Evolutionary conservation across 2,888 invertebrate species (phyloP).

Genomic region (Apamea sordens): DNA sequence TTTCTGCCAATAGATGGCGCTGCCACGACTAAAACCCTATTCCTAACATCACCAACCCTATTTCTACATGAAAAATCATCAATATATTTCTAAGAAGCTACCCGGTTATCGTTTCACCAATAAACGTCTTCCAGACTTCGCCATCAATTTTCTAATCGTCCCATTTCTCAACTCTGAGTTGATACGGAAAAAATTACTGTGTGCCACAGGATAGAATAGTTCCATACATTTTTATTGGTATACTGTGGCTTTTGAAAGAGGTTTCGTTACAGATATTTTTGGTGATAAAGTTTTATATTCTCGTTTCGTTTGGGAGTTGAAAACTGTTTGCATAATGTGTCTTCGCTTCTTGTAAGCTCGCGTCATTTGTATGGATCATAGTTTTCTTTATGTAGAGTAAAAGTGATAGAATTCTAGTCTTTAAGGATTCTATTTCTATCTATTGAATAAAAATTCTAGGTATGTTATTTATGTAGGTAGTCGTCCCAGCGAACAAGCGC

Average conservation of each 20-base stretch:
- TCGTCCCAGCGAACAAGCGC: too few relatives aligned
- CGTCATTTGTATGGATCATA: conserved; percentile 52
- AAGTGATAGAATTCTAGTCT: conserved; percentile 45
- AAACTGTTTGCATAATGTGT: conserved; percentile 61
- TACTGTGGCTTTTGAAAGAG: conserved; percentile 28
- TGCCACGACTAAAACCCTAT: not conserved
- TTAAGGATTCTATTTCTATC: not conserved
- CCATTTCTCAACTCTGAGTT: conserved; percentile 61
- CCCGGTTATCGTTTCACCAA: conserved; percentile 63
- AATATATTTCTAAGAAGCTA: conserved; percentile 58
- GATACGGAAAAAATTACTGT: conserved; percentile 61
- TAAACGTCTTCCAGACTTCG: conserved; percentile 56
- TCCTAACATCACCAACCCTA: not conserved
- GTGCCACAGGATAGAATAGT: conserved; percentile 46
- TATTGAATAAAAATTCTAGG: conserved; percentile 17
- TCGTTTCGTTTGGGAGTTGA: conserved; percentile 43
- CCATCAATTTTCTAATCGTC: conserved; percentile 67
- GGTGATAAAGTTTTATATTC: conserved; percentile 50
- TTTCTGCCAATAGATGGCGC: conserved; percentile 33
- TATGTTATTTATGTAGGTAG: not conserved
- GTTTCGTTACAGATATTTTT: conserved; percentile 26
- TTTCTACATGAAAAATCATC: conserved; percentile 51
- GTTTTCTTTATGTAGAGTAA: conserved; percentile 37
- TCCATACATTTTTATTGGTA: conserved; percentile 23
- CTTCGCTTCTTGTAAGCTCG: conserved; percentile 32